Conservation (phyloP, 64 coral and sea anemone species). For the Pachyseris speciosa region DNA sequence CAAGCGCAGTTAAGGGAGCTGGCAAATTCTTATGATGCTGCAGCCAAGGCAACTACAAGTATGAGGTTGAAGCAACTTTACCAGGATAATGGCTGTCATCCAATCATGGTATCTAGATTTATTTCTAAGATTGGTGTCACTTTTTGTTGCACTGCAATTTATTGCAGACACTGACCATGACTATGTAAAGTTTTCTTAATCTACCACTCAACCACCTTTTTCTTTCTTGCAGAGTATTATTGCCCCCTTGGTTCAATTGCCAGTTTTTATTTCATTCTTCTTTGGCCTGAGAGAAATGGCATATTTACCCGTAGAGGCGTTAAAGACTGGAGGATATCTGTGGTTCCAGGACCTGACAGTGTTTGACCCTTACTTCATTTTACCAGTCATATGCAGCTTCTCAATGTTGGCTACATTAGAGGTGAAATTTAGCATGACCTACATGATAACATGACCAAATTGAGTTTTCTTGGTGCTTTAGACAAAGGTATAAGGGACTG, state of each 20-base stretch:
- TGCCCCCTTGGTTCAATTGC: constrained; percentile 83
- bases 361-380: constrained; percentile 91
- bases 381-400: constrained; percentile 90
- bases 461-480: no score
- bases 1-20: constrained; percentile 86
- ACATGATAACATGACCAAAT: no score
- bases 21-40: constrained; percentile 72
- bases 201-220: not conserved
- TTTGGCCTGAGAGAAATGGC: constrained; percentile 92
- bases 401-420: constrained; percentile 95
- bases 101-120: constrained; percentile 78
- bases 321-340: constrained; percentile 79
- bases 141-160: not conserved
- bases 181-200: not conserved
- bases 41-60: constrained; percentile 71
- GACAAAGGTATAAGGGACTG: no score
- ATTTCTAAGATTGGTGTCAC: not conserved
- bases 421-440: constrained; percentile 52
- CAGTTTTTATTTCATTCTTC: constrained; percentile 95
- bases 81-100: constrained; percentile 89
- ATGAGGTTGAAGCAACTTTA: constrained; percentile 78
- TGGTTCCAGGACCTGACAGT: constrained; percentile 92
- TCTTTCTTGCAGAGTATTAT: constrained; percentile 79
- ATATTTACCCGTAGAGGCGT: constrained; percentile 88
- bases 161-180: no score